Evolutionary conservation across 2,888 invertebrate genomes (phyloP).

Genomic region (Sphecodes monilicornis): DNA sequence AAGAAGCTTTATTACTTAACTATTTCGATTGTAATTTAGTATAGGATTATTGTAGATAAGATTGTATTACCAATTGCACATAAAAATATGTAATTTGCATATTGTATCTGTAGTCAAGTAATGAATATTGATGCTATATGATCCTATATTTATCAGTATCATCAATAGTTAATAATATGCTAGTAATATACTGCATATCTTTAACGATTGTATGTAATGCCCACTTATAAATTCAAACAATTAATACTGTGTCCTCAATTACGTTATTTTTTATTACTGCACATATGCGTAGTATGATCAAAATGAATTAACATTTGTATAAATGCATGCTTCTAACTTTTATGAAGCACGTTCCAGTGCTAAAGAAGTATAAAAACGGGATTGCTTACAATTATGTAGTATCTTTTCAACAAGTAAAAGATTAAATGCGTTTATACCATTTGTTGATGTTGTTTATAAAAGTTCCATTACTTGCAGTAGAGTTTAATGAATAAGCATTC

Average conservation of each 20-base stretch:
- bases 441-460: neutral
- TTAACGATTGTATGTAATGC: neutral
- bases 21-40: neutral
- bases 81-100: neutral
- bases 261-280: neutral
- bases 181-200: neutral
- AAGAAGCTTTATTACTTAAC: neutral
- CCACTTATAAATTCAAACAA: neutral
- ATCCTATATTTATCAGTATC: neutral
- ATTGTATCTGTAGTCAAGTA: neutral
- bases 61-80: neutral
- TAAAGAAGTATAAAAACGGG: too few relatives aligned
- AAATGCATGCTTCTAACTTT: too few relatives aligned
- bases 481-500: neutral
- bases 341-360: too few relatives aligned
- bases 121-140: neutral
- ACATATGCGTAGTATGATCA: too few relatives aligned
- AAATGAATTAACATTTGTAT: too few relatives aligned
- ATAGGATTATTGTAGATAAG: neutral
- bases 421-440: neutral
- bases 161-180: neutral
- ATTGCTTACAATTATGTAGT: too few relatives aligned
- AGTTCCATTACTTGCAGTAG: neutral
- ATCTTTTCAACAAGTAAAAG: neutral
- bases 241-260: neutral